Evolutionary conservation across 2,797 vertebrate species (phyloP).

Genomic region (Pyrocephalus nanus): DNA sequence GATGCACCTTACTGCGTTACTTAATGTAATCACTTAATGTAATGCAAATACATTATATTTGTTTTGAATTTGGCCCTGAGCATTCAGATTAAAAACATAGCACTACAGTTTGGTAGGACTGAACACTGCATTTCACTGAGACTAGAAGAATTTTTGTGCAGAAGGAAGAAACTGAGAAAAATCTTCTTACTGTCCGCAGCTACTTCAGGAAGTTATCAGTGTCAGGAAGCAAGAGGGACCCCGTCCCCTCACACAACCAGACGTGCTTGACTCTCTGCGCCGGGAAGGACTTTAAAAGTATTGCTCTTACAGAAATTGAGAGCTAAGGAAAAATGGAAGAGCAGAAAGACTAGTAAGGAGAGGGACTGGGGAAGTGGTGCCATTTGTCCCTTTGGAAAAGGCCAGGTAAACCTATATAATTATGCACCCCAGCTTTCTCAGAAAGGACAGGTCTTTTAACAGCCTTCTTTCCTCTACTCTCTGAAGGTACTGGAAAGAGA

Average conservation of each 20-base stretch:
- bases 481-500: slow-evolving; percentile 46
- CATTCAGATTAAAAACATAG: not conserved
- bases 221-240: not conserved
- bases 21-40: not conserved
- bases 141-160: not conserved
- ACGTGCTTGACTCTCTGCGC: not conserved
- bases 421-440: slow-evolving; percentile 32
- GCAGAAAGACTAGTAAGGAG: not conserved
- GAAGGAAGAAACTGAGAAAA: not conserved
- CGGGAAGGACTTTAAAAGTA: not conserved
- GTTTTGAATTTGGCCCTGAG: not conserved
- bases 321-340: not conserved
- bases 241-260: not conserved
- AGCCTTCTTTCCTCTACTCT: not conserved
- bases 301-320: not conserved
- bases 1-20: not conserved
- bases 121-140: not conserved
- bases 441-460: slow-evolving; percentile 37
- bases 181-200: not conserved
- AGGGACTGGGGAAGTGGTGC: not conserved
- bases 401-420: slow-evolving; percentile 56
- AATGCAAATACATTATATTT: not conserved
- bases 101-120: not conserved
- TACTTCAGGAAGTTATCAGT: not conserved
- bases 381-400: slow-evolving; percentile 39